phyloP scores from a whole-genome alignment of 2,888 invertebrate genomes.

The Oasisia sp. region DNA sequence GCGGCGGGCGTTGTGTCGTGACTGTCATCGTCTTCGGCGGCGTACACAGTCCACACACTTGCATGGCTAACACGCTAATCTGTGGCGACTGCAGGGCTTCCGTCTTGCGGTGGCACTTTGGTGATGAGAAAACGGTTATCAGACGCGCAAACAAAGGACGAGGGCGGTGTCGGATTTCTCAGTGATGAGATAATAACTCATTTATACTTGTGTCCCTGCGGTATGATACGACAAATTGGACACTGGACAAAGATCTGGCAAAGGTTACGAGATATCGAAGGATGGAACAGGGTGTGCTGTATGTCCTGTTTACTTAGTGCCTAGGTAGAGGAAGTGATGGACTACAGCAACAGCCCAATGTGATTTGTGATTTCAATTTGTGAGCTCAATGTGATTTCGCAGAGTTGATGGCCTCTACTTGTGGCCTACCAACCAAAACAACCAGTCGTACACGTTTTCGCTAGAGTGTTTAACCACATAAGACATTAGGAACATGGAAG shows the following conservation, averaged over 20 bases:
- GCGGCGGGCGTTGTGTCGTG: neutral
- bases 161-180: neutral
- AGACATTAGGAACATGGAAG: neutral
- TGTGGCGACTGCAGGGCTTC: neutral
- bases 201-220: neutral
- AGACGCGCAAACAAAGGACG: neutral
- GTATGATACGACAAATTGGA: neutral
- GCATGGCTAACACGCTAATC: neutral
- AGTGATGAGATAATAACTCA: neutral
- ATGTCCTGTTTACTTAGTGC: neutral
- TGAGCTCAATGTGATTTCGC: neutral
- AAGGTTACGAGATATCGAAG: neutral
- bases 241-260: neutral
- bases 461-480: neutral
- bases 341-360: no score
- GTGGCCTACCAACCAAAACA: neutral
- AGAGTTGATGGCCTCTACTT: neutral
- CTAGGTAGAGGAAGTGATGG: neutral
- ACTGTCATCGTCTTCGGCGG: neutral
- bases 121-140: neutral
- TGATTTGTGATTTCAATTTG: no score
- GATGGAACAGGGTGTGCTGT: no score
- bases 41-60: neutral
- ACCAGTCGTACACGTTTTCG: neutral
- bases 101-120: neutral